Evolutionary conservation across 2,888 invertebrate genomes (phyloP), one percentile per base, ranked within the genome.

Genomic region (Plagodis pulveraria): DNA sequence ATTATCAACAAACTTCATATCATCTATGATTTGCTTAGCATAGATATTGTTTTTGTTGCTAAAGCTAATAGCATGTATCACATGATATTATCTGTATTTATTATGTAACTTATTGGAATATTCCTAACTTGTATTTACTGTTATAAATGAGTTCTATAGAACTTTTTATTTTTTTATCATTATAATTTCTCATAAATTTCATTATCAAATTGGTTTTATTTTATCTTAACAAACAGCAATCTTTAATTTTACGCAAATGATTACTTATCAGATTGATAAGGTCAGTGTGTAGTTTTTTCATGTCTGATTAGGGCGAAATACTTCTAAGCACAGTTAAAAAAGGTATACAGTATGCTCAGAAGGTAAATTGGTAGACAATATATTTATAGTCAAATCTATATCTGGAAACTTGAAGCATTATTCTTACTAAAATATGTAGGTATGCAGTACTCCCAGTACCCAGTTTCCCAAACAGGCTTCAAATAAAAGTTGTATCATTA

Each of bases 171-270:
- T 52, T 61, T 47, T 51, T 63, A 61, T 62, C 46, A 67, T 58
- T 67, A 67, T 53, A 66, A 43, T 62, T 51, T 56, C 42, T 56
- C 55, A 44, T 62, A 50, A 50, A 56, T 58, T 63, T 56, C 58
- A 56, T 53, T 58, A 55, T 48, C 47, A 44, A 12, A 38, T 22
- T 58, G 34, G 58, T 63, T 63, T 63, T 42, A 58, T 63, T 58
- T 58, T 54, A 50, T 54, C 50, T 48, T 34, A 32, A 40, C 36
- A 10, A 40, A 56, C 56, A 52, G 41, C 12, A 2, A 10, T 38
- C 1, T 6, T 59, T 60, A 54, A 50, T 35, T 50, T 56, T 62
- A 52, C 56, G 51, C 52, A 52, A 56, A 40, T 35, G 22, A 22
- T 22, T 22, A 56, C 44, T 35, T 42, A 35, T 42, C 9, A 33